Evolutionary conservation across 2,113 vertebrate genomes (phyloP).

Genomic region (Atlantisia rogersi): DNA sequence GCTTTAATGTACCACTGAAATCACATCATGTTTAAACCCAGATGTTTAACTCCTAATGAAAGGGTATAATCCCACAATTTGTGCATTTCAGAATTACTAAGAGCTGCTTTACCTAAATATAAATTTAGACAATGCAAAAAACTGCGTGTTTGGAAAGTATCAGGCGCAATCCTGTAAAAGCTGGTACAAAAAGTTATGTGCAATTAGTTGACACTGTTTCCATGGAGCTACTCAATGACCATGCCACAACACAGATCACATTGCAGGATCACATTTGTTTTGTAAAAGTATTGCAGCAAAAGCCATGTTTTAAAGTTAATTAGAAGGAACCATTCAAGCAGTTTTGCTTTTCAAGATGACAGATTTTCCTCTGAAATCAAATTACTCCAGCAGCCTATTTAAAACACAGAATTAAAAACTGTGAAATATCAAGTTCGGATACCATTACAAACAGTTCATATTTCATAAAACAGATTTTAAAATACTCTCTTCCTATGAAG

Average conservation of each 20-base stretch:
- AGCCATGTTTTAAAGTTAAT: constrained; percentile 21
- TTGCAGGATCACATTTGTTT: background rate
- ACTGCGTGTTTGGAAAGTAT: background rate
- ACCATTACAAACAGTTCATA: background rate
- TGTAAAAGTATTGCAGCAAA: constrained; percentile 22
- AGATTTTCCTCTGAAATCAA: constrained; percentile 18
- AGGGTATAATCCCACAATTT: background rate
- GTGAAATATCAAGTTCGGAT: constrained; percentile 17
- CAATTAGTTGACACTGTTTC: background rate
- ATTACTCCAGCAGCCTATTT: constrained; percentile 20
- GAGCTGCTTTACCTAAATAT: background rate
- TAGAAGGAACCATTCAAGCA: constrained; percentile 19
- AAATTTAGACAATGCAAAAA: background rate
- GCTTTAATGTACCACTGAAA: background rate
- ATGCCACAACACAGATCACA: background rate
- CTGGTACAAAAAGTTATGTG: background rate
- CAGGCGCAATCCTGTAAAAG: background rate
- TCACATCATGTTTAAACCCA: background rate
- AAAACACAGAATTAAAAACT: constrained; percentile 21
- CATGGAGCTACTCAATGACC: background rate
- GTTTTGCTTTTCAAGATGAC: constrained; percentile 34
- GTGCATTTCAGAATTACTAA: background rate
- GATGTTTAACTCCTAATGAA: background rate
- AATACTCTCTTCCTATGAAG: background rate
- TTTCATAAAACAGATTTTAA: background rate